Conservation (phyloP, 2,113 vertebrate species). For the Formicarius rufipectus region DNA sequence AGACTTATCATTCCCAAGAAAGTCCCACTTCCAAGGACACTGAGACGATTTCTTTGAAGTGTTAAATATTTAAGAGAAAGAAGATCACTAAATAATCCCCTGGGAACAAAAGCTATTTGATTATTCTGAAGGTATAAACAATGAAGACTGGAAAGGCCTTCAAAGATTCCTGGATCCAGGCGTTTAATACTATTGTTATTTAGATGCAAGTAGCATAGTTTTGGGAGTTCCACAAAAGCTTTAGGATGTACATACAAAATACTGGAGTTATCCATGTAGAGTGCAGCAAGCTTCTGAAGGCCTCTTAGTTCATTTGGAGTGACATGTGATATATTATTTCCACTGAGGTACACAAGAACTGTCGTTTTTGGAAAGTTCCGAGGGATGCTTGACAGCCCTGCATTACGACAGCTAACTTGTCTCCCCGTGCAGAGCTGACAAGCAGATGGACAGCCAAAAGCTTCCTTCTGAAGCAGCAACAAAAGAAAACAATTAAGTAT, state of each 20-base stretch:
- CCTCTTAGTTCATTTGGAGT: conserved; percentile 53
- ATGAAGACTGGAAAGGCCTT: conserved; percentile 69
- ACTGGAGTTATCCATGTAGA: conserved; percentile 72
- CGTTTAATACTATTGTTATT: conserved; percentile 74
- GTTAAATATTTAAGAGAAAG: conserved; percentile 67
- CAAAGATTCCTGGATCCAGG: conserved; percentile 70
- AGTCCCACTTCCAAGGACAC: conserved; percentile 53
- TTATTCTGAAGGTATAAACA: conserved; percentile 73
- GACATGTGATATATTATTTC: conserved; percentile 72
- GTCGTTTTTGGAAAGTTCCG: conserved; percentile 63
- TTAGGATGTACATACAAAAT: conserved; percentile 60
- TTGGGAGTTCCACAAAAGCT: conserved; percentile 67
- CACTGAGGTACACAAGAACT: conserved; percentile 66
- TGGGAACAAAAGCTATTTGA: conserved; percentile 68
- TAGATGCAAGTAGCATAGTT: conserved; percentile 69
- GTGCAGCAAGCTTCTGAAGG: conserved; percentile 62
- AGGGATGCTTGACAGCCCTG: conserved; percentile 64
- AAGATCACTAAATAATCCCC: conserved; percentile 71
- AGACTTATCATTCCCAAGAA: conserved; percentile 71
- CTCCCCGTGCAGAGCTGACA: conserved; percentile 72
- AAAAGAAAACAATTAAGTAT: conserved; percentile 64
- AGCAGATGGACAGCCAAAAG: conserved; percentile 61
- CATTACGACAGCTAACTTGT: conserved; percentile 69
- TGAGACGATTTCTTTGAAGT: conserved; percentile 67
- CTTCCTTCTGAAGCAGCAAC: conserved; percentile 65